A percentile compares a stretch with the other conserved stretches of the same genome.
phyloP scores from a whole-genome alignment of 2,888 invertebrate species.

The Hydroisotoma schaefferi region DNA sequence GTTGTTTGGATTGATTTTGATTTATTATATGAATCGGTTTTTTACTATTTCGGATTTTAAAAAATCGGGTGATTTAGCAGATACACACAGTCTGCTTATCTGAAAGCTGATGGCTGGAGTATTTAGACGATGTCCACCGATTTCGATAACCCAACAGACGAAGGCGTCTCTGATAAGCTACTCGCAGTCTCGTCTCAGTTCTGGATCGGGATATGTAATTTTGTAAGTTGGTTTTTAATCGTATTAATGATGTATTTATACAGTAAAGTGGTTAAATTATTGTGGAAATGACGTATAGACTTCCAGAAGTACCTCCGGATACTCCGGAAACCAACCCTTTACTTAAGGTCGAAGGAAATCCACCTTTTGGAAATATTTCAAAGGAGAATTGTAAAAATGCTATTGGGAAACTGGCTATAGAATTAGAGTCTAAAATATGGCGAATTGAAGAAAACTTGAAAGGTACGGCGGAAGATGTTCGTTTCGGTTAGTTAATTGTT shows the following conservation, averaged over 20 bases:
- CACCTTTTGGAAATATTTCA: constrained; percentile 74
- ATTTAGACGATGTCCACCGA: background rate
- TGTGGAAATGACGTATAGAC: constrained; percentile 50
- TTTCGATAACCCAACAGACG: background rate
- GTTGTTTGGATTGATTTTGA: background rate
- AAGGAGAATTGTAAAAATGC: constrained; percentile 81
- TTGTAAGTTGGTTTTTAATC: constrained; percentile 3
- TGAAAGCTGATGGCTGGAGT: constrained; percentile 1
- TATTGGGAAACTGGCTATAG: constrained; percentile 74
- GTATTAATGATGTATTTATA: background rate
- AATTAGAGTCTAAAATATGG: constrained; percentile 72
- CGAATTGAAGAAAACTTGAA: constrained; percentile 63
- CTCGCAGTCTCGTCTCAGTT: background rate
- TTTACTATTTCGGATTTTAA: too few relatives aligned
- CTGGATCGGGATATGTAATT: constrained; percentile 9
- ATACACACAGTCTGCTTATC: too few relatives aligned
- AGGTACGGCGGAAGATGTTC: constrained; percentile 49
- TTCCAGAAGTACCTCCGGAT: constrained; percentile 64
- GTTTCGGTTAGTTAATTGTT: background rate
- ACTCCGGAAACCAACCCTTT: constrained; percentile 67
- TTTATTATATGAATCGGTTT: background rate
- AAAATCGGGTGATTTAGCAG: too few relatives aligned
- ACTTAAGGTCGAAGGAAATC: constrained; percentile 68
- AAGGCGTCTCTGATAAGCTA: background rate
- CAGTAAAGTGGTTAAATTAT: background rate